Evolutionary conservation across 2,888 invertebrate species (phyloP).

Genomic region (Orgyia antiqua): DNA sequence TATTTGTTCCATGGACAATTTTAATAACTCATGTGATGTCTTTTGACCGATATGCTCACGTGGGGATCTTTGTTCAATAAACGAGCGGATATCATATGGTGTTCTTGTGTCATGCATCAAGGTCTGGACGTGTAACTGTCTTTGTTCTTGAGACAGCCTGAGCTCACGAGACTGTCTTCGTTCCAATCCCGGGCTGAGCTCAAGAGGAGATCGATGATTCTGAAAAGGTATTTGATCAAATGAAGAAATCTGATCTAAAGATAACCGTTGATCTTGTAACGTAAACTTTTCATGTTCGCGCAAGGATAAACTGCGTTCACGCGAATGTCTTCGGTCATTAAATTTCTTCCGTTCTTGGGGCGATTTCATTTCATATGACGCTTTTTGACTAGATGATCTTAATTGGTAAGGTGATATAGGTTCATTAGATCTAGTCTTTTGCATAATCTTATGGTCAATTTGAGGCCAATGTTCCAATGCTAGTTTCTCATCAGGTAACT

Average conservation of each 20-base stretch:
- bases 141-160: constrained; percentile 6
- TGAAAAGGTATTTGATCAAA: constrained; percentile 3
- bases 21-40: constrained; percentile 3
- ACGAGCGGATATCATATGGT: constrained; percentile 2
- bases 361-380: constrained; percentile 8
- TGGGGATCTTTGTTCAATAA: constrained; percentile 6
- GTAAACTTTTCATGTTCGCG: constrained; percentile 11
- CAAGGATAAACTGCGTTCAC: constrained; percentile 3
- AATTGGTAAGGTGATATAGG: background rate
- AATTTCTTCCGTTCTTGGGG: constrained; percentile 1
- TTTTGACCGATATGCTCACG: constrained; percentile 3
- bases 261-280: constrained; percentile 1
- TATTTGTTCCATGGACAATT: constrained; percentile 5
- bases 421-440: constrained; percentile 1
- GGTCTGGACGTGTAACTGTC: constrained; percentile 4
- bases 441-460: constrained; percentile 2
- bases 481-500: constrained; percentile 8
- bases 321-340: constrained; percentile 1
- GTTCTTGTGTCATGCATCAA: background rate
- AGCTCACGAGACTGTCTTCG: constrained; percentile 7
- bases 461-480: constrained; percentile 13
- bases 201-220: constrained; percentile 4
- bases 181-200: constrained; percentile 4
- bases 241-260: constrained; percentile 3
- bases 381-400: constrained; percentile 9